Evolutionary conservation across 2,888 invertebrate genomes (phyloP), one percentile per base, ranked within the genome.

Genomic region (Caenorhabditis afra): DNA sequence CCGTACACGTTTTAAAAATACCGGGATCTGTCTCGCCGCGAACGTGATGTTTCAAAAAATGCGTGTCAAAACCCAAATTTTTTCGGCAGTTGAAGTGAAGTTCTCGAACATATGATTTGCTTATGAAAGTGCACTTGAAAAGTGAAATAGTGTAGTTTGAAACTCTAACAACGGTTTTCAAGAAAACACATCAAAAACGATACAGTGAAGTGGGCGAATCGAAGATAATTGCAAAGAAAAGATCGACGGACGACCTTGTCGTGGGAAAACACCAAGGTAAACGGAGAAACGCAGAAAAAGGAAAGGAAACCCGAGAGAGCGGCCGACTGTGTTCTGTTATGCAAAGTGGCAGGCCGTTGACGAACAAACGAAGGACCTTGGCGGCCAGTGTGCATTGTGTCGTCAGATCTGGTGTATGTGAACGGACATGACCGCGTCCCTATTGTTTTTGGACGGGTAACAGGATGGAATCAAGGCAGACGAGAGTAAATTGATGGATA

Each of bases 141-240:
- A 45, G 18, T 11, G n/a, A 37, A 37, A 22, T 61, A 70, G 16
- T 55, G 58, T 70, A 70, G 70, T 70, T 61, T 70, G 61, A 23
- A 61, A 29, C 29, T 29, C 4, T 3, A 29, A n/a, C n/a, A n/a
- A n/a, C n/a, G 29, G 3, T 29, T 29, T 7, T 29, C 3, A 29
- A 29, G 7, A 29, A 29, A 29, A 29, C 29, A 29, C 29, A 29
- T 29, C 29, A 29, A 29, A 29, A 29, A 29, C 29, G 29, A 3
- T 5, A 29, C 29, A 29, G 3, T 29, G 4, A 29, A 29, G 29
- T 29, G 29, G 29, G 29, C 29, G 7, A 29, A 29, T 29, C 29
- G 29, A 29, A 29, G 29, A 29, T 29, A 5, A 29, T 29, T 29
- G 29, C 29, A 7, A 29, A 29, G 29, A 29, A 29, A 29, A 29